These are phyloP conservation scores for Protaetia brevitarsis DNA, from an alignment of 1,140 invertebrate species.

Conservation along the genomic window DNA sequence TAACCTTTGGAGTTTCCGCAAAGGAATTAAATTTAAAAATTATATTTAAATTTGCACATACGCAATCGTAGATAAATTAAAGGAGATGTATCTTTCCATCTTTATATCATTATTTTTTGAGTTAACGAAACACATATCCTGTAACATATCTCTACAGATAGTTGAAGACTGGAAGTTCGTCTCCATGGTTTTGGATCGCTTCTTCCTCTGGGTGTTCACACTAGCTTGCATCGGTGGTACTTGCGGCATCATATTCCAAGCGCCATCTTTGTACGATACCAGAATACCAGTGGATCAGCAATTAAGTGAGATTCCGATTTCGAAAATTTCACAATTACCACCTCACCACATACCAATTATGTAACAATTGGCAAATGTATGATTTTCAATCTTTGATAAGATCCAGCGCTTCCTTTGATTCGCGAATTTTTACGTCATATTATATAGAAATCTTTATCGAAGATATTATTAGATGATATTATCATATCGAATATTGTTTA, in stretches of 20 bases:
- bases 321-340: conserved; percentile 68
- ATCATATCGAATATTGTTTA: no score
- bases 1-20: no score
- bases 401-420: no score
- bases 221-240: conserved; percentile 91
- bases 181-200: conserved; percentile 95
- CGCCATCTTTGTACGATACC: conserved; percentile 92
- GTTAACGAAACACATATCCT: no score
- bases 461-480: no score
- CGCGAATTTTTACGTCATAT: no score
- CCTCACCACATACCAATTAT: conserved; percentile 46
- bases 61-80: no score
- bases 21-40: background rate
- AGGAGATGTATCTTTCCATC: no score
- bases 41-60: no score
- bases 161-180: conserved; percentile 99
- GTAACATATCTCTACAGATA: conserved; percentile 65
- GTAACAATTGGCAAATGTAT: background rate
- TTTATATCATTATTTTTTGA: no score
- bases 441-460: no score
- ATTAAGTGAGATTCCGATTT: conserved; percentile 67
- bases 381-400: background rate
- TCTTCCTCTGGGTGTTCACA: conserved; percentile 96
- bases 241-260: conserved; percentile 89
- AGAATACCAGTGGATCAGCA: conserved; percentile 81